Evolutionary conservation across 1,140 invertebrate genomes (phyloP).

Genomic region (Habropoda laboriosa): DNA sequence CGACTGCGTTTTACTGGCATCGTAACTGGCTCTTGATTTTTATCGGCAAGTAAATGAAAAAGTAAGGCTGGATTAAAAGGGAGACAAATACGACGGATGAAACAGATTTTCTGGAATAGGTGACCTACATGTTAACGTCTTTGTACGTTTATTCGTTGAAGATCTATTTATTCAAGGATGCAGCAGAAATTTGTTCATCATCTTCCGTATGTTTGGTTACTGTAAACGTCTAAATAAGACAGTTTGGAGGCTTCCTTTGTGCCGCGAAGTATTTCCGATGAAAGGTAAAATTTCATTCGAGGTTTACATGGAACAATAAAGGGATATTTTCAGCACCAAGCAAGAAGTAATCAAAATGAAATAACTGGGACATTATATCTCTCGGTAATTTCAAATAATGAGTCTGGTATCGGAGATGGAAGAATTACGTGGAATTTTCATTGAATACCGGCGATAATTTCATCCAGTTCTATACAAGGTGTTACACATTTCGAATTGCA

Average conservation of each 20-base stretch:
- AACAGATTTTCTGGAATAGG: not conserved
- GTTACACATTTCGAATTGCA: too few relatives aligned
- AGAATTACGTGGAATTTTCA: not conserved
- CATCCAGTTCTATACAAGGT: not conserved
- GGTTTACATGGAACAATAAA: not conserved
- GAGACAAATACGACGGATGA: not conserved
- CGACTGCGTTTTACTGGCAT: too few relatives aligned
- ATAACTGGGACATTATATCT: not conserved
- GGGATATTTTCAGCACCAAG: not conserved
- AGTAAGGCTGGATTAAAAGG: not conserved
- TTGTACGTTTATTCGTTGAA: too few relatives aligned
- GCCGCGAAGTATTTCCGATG: too few relatives aligned
- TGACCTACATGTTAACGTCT: conserved; percentile 2
- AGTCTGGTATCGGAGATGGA: too few relatives aligned
- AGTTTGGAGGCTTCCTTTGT: too few relatives aligned
- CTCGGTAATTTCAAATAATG: not conserved
- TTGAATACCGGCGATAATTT: not conserved
- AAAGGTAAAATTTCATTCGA: not conserved
- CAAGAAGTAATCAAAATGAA: not conserved
- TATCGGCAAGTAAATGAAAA: not conserved
- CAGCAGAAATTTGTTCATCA: too few relatives aligned
- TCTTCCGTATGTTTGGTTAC: too few relatives aligned
- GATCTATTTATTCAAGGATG: too few relatives aligned
- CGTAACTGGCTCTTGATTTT: not conserved
- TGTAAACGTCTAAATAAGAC: too few relatives aligned